Evolutionary conservation across 2,888 invertebrate genomes (phyloP), one percentile per base, ranked within the genome.

Genomic region (Mesochorus sp.): DNA sequence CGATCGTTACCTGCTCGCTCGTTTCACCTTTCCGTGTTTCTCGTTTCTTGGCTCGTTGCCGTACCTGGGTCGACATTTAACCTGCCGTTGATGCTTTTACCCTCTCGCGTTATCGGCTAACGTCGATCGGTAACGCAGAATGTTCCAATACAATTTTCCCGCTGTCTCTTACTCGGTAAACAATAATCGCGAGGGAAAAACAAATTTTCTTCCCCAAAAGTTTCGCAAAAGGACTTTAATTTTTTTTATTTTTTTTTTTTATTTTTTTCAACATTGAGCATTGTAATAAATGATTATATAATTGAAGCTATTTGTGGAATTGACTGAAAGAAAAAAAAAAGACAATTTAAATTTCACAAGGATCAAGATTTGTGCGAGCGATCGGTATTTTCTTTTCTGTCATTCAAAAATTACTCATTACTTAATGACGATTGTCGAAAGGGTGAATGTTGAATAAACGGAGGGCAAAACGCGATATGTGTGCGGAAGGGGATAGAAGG

Each of bases 61-160:
- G 42, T 80, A 78, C 73, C 74, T 47, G 31, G n/a, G n/a, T 61
- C 19, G 62, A 70, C 51, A 74, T 70, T 73, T 78, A 72, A 81
- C 80, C 73, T 75, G 73, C 66, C 3, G 61, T 37, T 67, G 71
- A 62, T 68, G 47, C 19, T 61, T 64, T 53, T 62, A 31, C 42
- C 64, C 51, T 49, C 17, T 47, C 42, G n/a, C 19, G 70, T 17
- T 42, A 51, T 14, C 61, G n/a, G n/a, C n/a, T n/a, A n/a, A 67
- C 72, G 67, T 66, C 78, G 28, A 79, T 53, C 75, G 79, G 74
- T 79, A 79, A 79, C 61, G 5, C 66, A 79, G 79, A 51, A 12
- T 19, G 51, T 67, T 44, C n/a, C 26, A 8, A 12, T 14, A 17
- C 12, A 12, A n/a, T 12, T 66, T 55, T 31, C 62, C 73, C 51